Base-by-base conservation (phyloP, 2,113 vertebrate genomes). In the Dendrocopos noguchii region DNA sequence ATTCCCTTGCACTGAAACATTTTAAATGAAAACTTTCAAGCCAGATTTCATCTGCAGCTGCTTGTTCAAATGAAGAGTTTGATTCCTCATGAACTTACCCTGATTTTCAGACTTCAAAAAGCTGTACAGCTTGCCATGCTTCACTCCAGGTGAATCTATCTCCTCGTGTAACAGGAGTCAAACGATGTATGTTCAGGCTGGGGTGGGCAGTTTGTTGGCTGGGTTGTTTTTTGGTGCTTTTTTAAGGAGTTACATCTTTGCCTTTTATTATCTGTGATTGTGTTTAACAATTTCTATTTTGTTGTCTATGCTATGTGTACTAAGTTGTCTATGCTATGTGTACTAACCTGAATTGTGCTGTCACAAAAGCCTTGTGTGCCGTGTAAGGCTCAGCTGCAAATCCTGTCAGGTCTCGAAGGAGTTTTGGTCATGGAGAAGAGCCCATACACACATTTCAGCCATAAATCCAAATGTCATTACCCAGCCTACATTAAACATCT, bases 211-310 rank as follows among this genome's bases (percentile, higher is more conserved):
- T 13, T 53, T 10, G 15, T 55, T 39, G 5, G 8, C 29, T 34
- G 9, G 22, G 29, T 3, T 4, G 3, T 2, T 21, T 33, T 50
- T 52, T 4, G 22, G 29, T 3, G 3, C 3, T 3, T 25, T 33
- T 50, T 36, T 44, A 15, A 13, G 7, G 34, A 57, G 17, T 66
- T 56, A 14, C 1, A 2, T 24, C 84, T 81, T 79, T 55, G 31
- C 28, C 21, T 84, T 77, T 61, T 36, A 6, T 50, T 47, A 12
- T 15, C 11, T 65, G 18, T 36, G 53, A 42, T 83, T 70, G 34
- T 71, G 15, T 59, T 76, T 18, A 16, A 18, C 34, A 18, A 20
- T 50, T 20, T n/a, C 15, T n/a, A 44, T 22, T 42, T 77, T 44
- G n/a, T 68, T 53, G 34, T 65, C 22, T 59, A 0, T 27, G 53